phyloP scores from a whole-genome alignment of 2,113 vertebrate genomes.

The Picathartes gymnocephalus region DNA sequence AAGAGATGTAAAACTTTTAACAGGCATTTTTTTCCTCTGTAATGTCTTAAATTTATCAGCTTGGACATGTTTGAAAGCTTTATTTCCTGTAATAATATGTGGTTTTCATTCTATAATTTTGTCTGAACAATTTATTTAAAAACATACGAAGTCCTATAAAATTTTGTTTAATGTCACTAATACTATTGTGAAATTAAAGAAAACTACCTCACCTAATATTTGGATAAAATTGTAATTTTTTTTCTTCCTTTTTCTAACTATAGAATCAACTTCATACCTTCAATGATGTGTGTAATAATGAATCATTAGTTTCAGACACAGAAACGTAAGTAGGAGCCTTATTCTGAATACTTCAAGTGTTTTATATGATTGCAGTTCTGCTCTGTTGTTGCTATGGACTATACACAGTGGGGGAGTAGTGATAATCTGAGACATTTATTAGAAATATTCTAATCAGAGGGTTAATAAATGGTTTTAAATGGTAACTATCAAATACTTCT shows the following conservation, averaged over 20 bases:
- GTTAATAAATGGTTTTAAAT: not conserved
- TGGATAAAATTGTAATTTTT: constrained; percentile 1
- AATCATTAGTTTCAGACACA: constrained; percentile 97
- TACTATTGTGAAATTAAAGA: not conserved
- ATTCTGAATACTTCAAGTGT: not conserved
- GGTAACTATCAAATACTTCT: not conserved
- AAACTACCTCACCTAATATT: not conserved
- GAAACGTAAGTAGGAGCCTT: constrained; percentile 89
- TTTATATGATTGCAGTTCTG: not conserved
- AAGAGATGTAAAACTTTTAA: not conserved
- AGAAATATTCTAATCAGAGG: not conserved
- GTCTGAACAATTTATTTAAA: not conserved
- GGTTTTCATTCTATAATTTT: not conserved
- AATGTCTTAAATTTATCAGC: not conserved
- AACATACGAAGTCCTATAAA: not conserved
- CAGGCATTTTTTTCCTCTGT: not conserved
- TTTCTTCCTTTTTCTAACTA: constrained; percentile 57
- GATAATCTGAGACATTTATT: not conserved
- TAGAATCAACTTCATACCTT: constrained; percentile 99
- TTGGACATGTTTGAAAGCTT: not conserved
- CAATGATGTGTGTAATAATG: constrained; percentile 99
- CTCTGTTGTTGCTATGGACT: not conserved
- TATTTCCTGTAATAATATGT: not conserved
- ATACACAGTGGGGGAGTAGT: not conserved
- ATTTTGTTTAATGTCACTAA: not conserved